Base-by-base conservation (phyloP, 2,113 vertebrate genomes). In the Conger conger region DNA sequence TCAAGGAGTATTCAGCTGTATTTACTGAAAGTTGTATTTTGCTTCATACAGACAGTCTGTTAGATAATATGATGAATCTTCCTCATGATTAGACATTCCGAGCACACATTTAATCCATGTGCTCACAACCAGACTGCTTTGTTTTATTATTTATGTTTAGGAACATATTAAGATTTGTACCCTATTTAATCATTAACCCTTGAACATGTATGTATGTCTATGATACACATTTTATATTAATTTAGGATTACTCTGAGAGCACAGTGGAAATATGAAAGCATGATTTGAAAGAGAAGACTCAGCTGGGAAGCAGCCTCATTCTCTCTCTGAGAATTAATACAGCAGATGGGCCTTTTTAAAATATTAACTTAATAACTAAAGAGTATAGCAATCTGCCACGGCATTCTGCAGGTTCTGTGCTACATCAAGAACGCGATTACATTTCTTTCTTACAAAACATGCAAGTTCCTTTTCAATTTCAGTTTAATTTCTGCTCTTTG, bases 331-430 rank as follows among this genome's bases (percentile, higher is more conserved):
- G 36, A 93, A 90, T 91, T 89, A 93, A 89, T 92, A 90, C 91
- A 89, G 86, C 93, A 95, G 92, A 94, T 94, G 93, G 93, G 85
- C 83, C 92, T 92, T 92, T 94, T 95, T 93, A 92, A 91, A 91
- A 86, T 87, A 92, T 91, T 91, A 91, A 89, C 86, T 88, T 89
- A 91, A 92, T 92, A 89, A 91, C 87, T 83, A 91, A 93, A 92
- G 90, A 92, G 89, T 83, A 86, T 79, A 27, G 84, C 91, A 91
- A 91, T 90, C 91, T 93, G 91, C 90, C 91, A 85, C 85, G 78
- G 60, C 63, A 86, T 42, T 90, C 89, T 85, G 86, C 87, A 88
- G 91, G 79, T 83, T 68, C 60, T 60, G 13, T 78, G 36, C 54
- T 15, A 45, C 38, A 53, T 80, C 4, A 35, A 30, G 30, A 86